Evolutionary conservation across 2,113 vertebrate species (phyloP).

Genomic region (Hipposideros armiger): DNA sequence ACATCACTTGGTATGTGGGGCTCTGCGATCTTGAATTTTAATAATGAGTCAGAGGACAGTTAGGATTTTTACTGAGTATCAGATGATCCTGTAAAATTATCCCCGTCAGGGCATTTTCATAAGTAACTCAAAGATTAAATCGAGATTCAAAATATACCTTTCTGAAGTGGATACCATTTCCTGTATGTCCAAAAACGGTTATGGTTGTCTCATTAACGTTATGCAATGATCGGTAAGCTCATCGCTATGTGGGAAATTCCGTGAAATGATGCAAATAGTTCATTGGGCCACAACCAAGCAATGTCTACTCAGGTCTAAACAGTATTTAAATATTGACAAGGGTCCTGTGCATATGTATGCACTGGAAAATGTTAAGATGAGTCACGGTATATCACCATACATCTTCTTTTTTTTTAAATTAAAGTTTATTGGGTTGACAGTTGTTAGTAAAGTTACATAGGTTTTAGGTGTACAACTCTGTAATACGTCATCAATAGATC

Average conservation of each 20-base stretch:
- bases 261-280: neutral
- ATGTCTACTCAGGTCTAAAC: fast-evolving
- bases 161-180: neutral
- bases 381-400: fast-evolving
- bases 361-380: neutral
- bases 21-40: slow-evolving; percentile 49
- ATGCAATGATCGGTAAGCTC: neutral
- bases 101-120: slow-evolving; percentile 24
- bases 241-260: neutral
- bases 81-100: neutral
- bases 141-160: slow-evolving; percentile 45
- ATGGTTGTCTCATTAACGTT: neutral
- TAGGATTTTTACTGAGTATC: neutral
- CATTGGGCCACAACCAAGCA: neutral
- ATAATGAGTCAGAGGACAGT: slow-evolving; percentile 22
- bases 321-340: neutral
- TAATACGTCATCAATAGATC: no score
- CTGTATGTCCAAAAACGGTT: neutral
- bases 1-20: neutral
- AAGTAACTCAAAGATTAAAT: neutral
- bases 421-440: no score
- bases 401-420: no score
- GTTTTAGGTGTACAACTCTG: no score
- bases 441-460: no score
- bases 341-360: neutral